Evolutionary conservation across 1,140 invertebrate species (phyloP).

Genomic region (Drosophila repleta): DNA sequence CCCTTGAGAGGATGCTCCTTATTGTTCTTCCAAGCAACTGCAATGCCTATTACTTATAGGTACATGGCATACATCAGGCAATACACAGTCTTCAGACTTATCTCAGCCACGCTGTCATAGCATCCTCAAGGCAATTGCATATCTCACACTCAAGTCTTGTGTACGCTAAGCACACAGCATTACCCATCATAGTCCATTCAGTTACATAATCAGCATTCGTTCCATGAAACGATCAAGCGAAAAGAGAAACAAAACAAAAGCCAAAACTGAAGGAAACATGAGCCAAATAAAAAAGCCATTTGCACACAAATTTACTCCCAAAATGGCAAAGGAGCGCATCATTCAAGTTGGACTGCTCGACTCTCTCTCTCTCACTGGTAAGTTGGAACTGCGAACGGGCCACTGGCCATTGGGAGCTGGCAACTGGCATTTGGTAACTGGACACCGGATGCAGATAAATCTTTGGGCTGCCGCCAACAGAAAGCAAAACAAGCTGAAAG

Average conservation of each 20-base stretch:
- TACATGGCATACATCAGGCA: too few relatives aligned
- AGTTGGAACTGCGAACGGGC: too few relatives aligned
- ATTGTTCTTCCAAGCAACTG: too few relatives aligned
- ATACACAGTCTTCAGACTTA: too few relatives aligned
- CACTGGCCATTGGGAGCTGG: constrained; percentile 74
- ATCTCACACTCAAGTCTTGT: constrained; percentile 1
- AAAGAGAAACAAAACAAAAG: constrained; percentile 7
- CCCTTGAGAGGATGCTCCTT: too few relatives aligned
- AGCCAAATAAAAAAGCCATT: constrained; percentile 81
- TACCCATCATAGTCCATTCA: constrained; percentile 20
- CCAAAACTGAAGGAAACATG: constrained; percentile 62
- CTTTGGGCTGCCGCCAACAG: constrained; percentile 60
- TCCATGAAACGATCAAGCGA: constrained; percentile 18
- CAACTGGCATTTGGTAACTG: constrained; percentile 58
- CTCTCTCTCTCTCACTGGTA: too few relatives aligned
- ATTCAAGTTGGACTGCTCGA: constrained; percentile 65
- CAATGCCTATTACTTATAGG: too few relatives aligned
- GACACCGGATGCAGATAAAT: constrained; percentile 83
- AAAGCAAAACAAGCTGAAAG: constrained; percentile 27
- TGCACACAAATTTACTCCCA: constrained; percentile 81
- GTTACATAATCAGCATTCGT: constrained; percentile 33
- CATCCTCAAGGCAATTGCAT: not conserved
- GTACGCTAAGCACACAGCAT: constrained; percentile 5
- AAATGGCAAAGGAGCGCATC: constrained; percentile 74
- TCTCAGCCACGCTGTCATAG: too few relatives aligned